These are phyloP conservation scores for Alces alces DNA, from an alignment of 2,113 vertebrate species.

Conservation along the genomic window DNA sequence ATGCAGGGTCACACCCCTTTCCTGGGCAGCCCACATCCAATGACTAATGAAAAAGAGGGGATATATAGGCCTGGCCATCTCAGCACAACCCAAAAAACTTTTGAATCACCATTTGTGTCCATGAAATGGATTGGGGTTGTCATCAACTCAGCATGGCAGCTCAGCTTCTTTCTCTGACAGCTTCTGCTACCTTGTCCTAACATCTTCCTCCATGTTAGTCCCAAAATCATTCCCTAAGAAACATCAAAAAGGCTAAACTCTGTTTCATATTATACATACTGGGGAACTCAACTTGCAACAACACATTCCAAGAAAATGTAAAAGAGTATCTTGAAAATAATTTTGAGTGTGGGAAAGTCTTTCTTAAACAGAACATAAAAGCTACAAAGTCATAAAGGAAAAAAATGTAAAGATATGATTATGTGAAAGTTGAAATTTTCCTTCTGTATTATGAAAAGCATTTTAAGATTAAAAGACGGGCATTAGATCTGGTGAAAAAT, in stretches of 20 bases:
- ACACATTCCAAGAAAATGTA: background rate
- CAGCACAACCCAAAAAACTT: background rate
- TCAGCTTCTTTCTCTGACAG: background rate
- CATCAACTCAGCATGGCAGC: background rate
- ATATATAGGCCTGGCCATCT: background rate
- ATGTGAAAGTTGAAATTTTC: background rate
- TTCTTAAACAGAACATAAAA: background rate
- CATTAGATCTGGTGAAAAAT: background rate
- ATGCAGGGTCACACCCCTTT: background rate
- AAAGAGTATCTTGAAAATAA: background rate
- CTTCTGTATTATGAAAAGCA: constrained; percentile 13
- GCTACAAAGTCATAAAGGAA: background rate
- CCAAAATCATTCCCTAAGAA: background rate
- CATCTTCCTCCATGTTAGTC: background rate
- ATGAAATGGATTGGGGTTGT: background rate
- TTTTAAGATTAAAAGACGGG: background rate
- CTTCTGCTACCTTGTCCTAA: background rate
- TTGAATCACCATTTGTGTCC: background rate
- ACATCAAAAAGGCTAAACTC: background rate
- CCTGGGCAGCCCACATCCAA: background rate
- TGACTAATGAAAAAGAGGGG: background rate
- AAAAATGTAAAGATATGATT: background rate
- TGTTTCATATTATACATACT: background rate
- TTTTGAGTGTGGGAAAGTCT: background rate
- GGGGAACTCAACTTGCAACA: background rate